Evolutionary conservation across 2,888 invertebrate genomes (phyloP).

Genomic region (Hirudinaria manillensis): DNA sequence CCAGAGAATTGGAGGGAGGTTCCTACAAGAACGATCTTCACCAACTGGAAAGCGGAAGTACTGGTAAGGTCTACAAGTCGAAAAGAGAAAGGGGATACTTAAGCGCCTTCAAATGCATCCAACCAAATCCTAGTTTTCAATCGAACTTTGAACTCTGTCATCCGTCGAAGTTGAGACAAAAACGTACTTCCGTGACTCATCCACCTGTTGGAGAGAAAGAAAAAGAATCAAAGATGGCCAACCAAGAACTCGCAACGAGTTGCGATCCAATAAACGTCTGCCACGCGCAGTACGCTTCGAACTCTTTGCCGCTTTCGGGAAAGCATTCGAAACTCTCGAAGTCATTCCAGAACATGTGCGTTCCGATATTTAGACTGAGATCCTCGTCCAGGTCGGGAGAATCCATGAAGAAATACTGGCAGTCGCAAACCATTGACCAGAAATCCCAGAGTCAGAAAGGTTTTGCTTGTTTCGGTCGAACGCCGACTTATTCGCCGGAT

Average conservation of each 20-base stretch:
- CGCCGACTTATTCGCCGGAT: background rate
- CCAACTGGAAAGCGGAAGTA: background rate
- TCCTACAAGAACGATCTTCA: constrained; percentile 15
- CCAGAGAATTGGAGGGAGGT: constrained; percentile 2
- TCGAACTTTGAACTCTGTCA: constrained; percentile 6
- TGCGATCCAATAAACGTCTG: background rate
- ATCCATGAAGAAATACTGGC: background rate
- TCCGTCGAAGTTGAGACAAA: background rate
- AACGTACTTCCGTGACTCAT: background rate
- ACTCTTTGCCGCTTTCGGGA: background rate
- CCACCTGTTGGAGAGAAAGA: background rate
- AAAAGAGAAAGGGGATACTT: background rate
- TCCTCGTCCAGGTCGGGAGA: background rate
- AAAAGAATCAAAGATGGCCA: background rate
- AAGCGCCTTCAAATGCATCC: constrained; percentile 1
- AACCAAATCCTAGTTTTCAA: constrained; percentile 9
- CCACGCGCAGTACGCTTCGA: background rate
- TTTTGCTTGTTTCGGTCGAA: background rate
- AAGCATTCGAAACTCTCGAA: background rate
- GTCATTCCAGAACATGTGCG: background rate
- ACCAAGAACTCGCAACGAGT: background rate
- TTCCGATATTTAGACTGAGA: background rate
- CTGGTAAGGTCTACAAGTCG: background rate
- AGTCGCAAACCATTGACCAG: background rate
- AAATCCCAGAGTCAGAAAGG: constrained; percentile 3